Conservation (phyloP, 1,140 invertebrate species). For the Euwallacea similis region DNA sequence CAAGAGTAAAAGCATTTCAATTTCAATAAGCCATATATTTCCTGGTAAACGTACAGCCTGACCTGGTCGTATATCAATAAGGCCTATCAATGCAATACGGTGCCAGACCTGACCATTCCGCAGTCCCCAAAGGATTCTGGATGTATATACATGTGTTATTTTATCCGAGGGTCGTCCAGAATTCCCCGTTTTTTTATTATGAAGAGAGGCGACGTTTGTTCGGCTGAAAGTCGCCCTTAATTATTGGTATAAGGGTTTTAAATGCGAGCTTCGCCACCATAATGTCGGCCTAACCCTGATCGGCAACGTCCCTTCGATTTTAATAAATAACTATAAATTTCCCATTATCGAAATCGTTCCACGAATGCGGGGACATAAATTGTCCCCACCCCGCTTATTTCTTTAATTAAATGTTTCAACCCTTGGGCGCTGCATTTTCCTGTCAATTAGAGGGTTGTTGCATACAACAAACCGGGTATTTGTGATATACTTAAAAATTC, state of each 20-base stretch:
- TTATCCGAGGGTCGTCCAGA: conserved; percentile 13
- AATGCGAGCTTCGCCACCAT: no score
- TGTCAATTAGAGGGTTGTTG: background rate
- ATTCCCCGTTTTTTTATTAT: background rate
- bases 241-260: no score
- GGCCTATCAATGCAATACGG: conserved; percentile 33
- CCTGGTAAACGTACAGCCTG: conserved; percentile 18
- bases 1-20: conserved; percentile 28
- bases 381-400: conserved; percentile 35
- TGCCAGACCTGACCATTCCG: conserved; percentile 24
- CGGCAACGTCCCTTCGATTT: no score
- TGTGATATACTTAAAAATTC: background rate
- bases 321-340: conserved; percentile 17
- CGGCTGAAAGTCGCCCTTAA: no score
- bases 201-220: no score
- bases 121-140: conserved; percentile 25
- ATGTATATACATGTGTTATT: conserved; percentile 33
- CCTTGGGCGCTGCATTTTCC: conserved; percentile 20
- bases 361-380: conserved; percentile 37
- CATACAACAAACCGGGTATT: background rate
- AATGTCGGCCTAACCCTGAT: no score
- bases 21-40: conserved; percentile 35
- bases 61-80: conserved; percentile 35
- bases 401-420: conserved; percentile 41
- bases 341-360: conserved; percentile 36